phyloP scores from a whole-genome alignment of 2,888 invertebrate species.

The Leucoma salicis region DNA sequence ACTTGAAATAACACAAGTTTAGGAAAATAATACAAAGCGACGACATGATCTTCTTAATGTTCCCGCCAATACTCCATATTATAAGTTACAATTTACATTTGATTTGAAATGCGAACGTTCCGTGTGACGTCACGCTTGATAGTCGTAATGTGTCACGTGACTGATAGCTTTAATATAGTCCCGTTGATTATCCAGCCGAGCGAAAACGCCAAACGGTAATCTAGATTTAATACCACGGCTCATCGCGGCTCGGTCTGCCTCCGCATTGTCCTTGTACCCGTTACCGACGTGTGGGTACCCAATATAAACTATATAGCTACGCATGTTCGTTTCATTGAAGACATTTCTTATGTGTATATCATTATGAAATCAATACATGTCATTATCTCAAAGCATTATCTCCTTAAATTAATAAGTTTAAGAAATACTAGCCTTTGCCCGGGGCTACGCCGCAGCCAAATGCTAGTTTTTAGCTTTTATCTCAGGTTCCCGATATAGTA shows the following conservation, averaged over 20 bases:
- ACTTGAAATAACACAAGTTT: no score
- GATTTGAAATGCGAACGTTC: slow-evolving; percentile 52
- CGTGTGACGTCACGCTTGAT: slow-evolving; percentile 55
- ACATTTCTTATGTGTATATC: slow-evolving; percentile 14
- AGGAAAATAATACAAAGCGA: no score
- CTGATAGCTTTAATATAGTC: slow-evolving; percentile 79
- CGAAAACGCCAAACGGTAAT: slow-evolving; percentile 76
- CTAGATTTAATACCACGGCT: slow-evolving; percentile 77
- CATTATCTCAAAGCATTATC: slow-evolving; percentile 8
- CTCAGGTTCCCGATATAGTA: no score
- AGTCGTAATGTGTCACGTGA: slow-evolving; percentile 70
- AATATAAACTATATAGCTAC: slow-evolving; percentile 12
- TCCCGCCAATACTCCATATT: no score
- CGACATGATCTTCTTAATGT: no score
- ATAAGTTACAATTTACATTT: slow-evolving; percentile 49
- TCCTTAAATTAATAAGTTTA: no score
- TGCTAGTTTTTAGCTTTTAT: no score
- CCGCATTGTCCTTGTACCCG: slow-evolving; percentile 44
- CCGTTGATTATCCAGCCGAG: slow-evolving; percentile 72
- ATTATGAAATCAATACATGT: slow-evolving; percentile 10
- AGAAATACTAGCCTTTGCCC: no score
- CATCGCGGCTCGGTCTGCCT: slow-evolving; percentile 55
- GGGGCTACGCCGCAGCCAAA: no score
- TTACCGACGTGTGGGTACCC: slow-evolving; percentile 21
- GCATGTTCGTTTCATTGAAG: slow-evolving; percentile 24